phyloP scores from a whole-genome alignment of 2,888 invertebrate genomes.

The Ormia ochracea region DNA sequence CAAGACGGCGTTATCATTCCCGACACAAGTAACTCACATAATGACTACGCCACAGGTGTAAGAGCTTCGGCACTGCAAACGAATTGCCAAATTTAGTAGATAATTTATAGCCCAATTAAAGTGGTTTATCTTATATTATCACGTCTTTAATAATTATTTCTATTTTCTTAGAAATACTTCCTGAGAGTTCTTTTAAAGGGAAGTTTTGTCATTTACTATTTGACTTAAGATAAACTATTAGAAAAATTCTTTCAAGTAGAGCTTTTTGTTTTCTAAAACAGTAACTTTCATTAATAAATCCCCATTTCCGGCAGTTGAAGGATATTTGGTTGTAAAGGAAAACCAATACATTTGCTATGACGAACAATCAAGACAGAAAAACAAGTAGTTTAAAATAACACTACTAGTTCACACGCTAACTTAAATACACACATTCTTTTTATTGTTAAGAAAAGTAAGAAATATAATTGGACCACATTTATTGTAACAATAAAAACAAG shows the following conservation, averaged over 20 bases:
- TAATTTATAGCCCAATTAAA: too few relatives aligned
- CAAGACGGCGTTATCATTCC: too few relatives aligned
- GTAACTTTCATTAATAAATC: not conserved
- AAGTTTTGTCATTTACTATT: too few relatives aligned
- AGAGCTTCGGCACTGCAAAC: too few relatives aligned
- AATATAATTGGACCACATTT: not conserved
- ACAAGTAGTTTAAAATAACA: constrained; percentile 31
- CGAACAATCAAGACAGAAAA: not conserved
- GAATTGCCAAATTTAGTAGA: too few relatives aligned
- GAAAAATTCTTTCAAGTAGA: not conserved
- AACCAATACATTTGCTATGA: not conserved
- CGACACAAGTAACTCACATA: too few relatives aligned
- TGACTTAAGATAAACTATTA: not conserved
- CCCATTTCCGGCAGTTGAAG: constrained; percentile 20
- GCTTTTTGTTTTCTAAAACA: not conserved
- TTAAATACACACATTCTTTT: constrained; percentile 49
- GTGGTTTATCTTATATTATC: too few relatives aligned
- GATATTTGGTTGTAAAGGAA: not conserved
- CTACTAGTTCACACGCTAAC: constrained; percentile 53
- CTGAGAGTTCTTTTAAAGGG: too few relatives aligned
- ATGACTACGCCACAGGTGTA: too few relatives aligned
- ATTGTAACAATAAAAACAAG: constrained; percentile 40
- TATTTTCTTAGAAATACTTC: too few relatives aligned
- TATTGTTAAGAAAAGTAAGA: not conserved
- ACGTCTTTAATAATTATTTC: too few relatives aligned